Evolutionary conservation across 2,888 invertebrate genomes (phyloP), one percentile per base, ranked within the genome.

Genomic region (Athrips mouffetella): DNA sequence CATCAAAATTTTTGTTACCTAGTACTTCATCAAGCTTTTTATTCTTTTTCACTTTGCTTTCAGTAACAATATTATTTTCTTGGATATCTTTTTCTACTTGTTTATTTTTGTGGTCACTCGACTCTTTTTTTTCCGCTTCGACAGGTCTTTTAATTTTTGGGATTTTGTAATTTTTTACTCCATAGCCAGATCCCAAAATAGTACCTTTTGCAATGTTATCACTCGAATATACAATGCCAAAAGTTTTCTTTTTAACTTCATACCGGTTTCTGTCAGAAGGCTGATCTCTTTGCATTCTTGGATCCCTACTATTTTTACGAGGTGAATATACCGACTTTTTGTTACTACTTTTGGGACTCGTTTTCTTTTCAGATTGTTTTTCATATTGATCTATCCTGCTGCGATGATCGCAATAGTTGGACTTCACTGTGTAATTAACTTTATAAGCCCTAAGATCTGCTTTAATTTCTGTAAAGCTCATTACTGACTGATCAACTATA

Each of bases 151-250:
- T 88, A 33, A 88, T 81, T 73, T 89, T 89, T 0, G 89, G 87
- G 55, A 89, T 88, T 66, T 82, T 89, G 53, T 86, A 89, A 62
- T 88, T 89, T 68, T 80, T 85, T 0, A 88, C 86, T 29, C 83
- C 84, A 62, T 74, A 80, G 1, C 83, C 80, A 16, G 80, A 68
- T 33, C 78, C 71, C 53, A 86, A 70, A 53, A 81, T 76, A 25
- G 74, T 73, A 15, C 81, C 86, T 52, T 74, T 83, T 3, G 80
- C 78, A 51, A 86, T 83, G 52, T 81, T 86, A 47, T 84, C 85
- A 63, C 67, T 80, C 0, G 87, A 83, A 67, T 86, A 87, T 4
- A 81, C 73, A 41, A 86, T 83, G 10, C 86, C 87, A 51, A 70
- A 57, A 51, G 55, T 64, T 63, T 59, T 69, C 60, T 47, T 62